Percentiles rank a stretch among this genome's conserved stretches.
phyloP scores from a whole-genome alignment of 2,888 invertebrate species.

The Dinocampus coccinellae region DNA sequence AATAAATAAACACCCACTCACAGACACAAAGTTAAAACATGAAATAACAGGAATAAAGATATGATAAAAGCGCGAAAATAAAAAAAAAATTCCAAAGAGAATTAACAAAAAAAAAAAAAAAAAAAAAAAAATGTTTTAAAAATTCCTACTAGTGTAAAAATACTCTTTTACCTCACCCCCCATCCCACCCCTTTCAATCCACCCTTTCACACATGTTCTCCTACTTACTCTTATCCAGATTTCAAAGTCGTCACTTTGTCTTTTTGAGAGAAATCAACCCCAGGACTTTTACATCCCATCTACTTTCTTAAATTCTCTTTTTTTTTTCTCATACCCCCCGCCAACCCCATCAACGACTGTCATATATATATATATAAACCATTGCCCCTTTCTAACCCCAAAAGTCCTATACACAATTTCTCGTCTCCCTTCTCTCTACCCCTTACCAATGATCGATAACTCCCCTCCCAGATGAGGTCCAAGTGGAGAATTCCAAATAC shows the following conservation, averaged over 20 bases:
- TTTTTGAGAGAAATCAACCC: constrained; percentile 13
- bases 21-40: no score
- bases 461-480: constrained; percentile 21
- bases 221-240: no score
- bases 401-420: no score
- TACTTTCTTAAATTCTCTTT: no score
- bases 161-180: no score
- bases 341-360: constrained; percentile 1
- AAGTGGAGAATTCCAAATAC: constrained; percentile 9
- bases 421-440: neutral
- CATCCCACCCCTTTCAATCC: no score
- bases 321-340: no score
- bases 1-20: no score
- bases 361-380: no score
- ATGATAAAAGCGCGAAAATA: neutral
- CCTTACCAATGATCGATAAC: constrained; percentile 18
- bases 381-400: no score
- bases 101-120: neutral
- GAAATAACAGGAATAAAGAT: no score
- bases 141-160: constrained; percentile 21
- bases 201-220: no score
- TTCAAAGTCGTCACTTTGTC: constrained; percentile 32
- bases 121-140: constrained; percentile 11
- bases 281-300: constrained; percentile 7
- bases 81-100: neutral